Evolutionary conservation across 2,888 invertebrate species (phyloP), one percentile per base, ranked within the genome.

Genomic region (Lutraria lutraria): DNA sequence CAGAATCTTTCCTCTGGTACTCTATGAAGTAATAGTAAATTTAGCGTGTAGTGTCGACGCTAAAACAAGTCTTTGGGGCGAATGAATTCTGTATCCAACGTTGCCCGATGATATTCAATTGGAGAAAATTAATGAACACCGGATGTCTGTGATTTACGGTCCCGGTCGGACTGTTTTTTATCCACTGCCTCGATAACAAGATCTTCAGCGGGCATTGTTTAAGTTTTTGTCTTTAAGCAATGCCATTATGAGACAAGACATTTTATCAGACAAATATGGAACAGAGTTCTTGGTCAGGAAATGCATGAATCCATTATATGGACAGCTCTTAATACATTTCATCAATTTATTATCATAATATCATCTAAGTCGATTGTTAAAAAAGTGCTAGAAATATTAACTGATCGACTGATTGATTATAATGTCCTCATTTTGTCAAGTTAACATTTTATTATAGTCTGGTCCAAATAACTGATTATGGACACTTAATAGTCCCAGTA

Each of bases 111-210:
- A 76, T 76, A 76, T 76, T 76, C 76, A 76, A 85, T 86, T 83
- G 82, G 79, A 81, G 89, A 53, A 89, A 86, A 89, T 88, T 89
- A 89, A 91, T 91, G 88, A 89, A 86, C 83, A 88, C 91, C 91
- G 91, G 91, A 91, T 89, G 82, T 80, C 56, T 60, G 89, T 89
- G 91, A 91, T 91, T 88, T 91, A 91, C 88, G 80, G 84, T 88
- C 91, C 88, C 90, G 83, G 60, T 84, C 84, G 88, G 85, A 89
- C 89, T 80, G 88, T 83, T 86, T 76, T 81, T 86, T 89, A 85
- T 86, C 53, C 83, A 83, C 56, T 68, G 82, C 84, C 84, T 76
- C 60, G 87, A 87, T 87, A 87, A 85, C 88, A 80, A 80, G 85
- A 85, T 85, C n/a, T 81, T 52, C 43, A 52, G 21, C 43, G 43